phyloP scores from a whole-genome alignment of 2,113 vertebrate genomes.

The Nothocercus julius region DNA sequence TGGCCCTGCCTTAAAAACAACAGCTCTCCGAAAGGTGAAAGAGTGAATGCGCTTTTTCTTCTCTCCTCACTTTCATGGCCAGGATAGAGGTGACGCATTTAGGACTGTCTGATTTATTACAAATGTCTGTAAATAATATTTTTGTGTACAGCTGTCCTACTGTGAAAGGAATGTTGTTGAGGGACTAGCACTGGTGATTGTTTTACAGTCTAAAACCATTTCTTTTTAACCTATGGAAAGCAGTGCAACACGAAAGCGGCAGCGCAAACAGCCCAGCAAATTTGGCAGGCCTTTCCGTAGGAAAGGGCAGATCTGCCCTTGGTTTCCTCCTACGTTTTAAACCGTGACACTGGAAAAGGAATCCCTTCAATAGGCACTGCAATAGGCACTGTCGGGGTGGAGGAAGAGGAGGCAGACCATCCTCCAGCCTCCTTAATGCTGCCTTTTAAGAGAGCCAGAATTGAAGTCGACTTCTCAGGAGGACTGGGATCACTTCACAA shows the following conservation, averaged over 20 bases:
- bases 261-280: not conserved
- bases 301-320: slow-evolving; percentile 1
- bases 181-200: not conserved
- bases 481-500: not conserved
- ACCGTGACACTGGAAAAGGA: slow-evolving; percentile 5
- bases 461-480: slow-evolving; percentile 33
- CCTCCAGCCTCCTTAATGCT: not conserved
- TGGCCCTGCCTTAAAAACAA: slow-evolving; percentile 57
- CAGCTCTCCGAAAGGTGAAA: slow-evolving; percentile 17
- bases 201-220: not conserved
- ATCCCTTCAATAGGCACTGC: slow-evolving; percentile 43
- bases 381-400: not conserved
- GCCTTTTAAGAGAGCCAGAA: slow-evolving; percentile 30
- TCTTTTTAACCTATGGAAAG: slow-evolving; percentile 29
- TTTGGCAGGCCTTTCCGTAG: not conserved
- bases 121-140: slow-evolving; percentile 71
- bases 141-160: slow-evolving; percentile 63
- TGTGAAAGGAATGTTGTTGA: slow-evolving; percentile 23
- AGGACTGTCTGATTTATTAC: slow-evolving; percentile 64
- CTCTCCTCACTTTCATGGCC: slow-evolving; percentile 28
- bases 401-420: slow-evolving; percentile 16
- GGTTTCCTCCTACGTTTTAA: not conserved
- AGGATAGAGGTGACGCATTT: slow-evolving; percentile 55
- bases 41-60: slow-evolving; percentile 61
- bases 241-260: not conserved